Base-by-base conservation (phyloP, 1,140 invertebrate species). In the Sminthurides bifidus region DNA sequence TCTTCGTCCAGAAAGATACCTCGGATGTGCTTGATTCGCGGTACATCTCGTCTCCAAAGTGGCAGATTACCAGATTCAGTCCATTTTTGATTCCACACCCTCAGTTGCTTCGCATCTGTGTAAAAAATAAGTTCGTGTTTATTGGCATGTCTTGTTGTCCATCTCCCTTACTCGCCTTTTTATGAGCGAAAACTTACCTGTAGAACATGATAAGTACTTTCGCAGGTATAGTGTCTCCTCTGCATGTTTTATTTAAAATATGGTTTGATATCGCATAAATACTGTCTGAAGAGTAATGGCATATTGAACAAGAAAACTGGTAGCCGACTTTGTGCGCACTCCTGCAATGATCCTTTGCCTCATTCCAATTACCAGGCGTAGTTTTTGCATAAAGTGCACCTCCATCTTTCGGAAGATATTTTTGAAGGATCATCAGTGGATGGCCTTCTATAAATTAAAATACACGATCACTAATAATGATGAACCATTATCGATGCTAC, bases 271-370 rank as follows among this genome's bases (percentile, higher is more conserved):
- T 74, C 19, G 71, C 74, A 5, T 75, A 70, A 17, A 77, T 72
- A 1, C 73, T 74, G 0, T 75, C 75, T 0, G 74, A 76, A 52
- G 76, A 74, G 63, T 76, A 81, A 0, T 71, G 63, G 61, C 83
- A 86, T 23, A 76, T 67, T 0, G 70, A 73, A 65, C 83, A 85
- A 61, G 81, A 82, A 58, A 75, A 84, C 59, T 83, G 81, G 60
- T 74, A 72, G 30, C 77, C 78, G 1, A 82, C 75, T 21, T 77
- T 74, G 60, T 85, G 83, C 4, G 66, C 60, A 21, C 69, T 71
- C 0, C 68, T 61, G 2, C 76, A 76, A 60, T 85, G 83, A 0
- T 71, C 67, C 0, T 74, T 66, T 48, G 83, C 77, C 38, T 80
- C 78, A 0, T 71, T 71, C 33, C 80, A 78, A 0, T 77, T 77